Percentiles rank a stretch among this genome's conserved stretches.
These are phyloP conservation scores for Muscicapa striata DNA, from an alignment of 2,797 vertebrate genomes.

Conservation along the genomic window DNA sequence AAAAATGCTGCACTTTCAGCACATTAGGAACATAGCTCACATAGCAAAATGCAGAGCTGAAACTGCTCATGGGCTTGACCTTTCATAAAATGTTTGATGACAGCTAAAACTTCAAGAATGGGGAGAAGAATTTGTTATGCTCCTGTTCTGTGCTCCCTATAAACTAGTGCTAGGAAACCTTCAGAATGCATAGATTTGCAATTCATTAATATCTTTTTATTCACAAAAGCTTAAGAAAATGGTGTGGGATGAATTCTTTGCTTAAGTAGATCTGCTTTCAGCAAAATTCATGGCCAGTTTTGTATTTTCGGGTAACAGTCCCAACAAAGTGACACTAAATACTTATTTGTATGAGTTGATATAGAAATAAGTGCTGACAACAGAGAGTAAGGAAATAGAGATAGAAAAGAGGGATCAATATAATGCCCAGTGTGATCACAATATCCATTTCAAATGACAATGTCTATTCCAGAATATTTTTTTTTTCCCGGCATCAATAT, in stretches of 20 bases:
- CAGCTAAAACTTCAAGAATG: background rate
- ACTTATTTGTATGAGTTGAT: background rate
- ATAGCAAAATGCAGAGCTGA: background rate
- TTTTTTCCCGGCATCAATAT: background rate
- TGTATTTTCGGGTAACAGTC: background rate
- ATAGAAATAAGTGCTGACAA: background rate
- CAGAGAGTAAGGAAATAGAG: background rate
- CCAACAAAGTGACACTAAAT: background rate
- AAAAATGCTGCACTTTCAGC: background rate
- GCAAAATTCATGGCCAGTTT: background rate
- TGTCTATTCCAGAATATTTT: background rate
- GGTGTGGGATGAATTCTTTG: background rate
- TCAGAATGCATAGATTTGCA: background rate
- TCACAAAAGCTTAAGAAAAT: background rate
- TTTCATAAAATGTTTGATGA: background rate
- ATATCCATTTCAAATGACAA: background rate
- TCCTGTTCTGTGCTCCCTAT: background rate
- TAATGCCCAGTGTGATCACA: background rate
- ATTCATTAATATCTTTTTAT: background rate
- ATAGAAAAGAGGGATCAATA: background rate
- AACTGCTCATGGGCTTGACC: background rate
- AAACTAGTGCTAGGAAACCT: background rate
- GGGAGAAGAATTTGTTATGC: background rate
- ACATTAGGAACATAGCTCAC: background rate
- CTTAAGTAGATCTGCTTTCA: background rate